Evolutionary conservation across 2,888 invertebrate species (phyloP), one percentile per base, ranked within the genome.

Genomic region (Idaea dimidiata): DNA sequence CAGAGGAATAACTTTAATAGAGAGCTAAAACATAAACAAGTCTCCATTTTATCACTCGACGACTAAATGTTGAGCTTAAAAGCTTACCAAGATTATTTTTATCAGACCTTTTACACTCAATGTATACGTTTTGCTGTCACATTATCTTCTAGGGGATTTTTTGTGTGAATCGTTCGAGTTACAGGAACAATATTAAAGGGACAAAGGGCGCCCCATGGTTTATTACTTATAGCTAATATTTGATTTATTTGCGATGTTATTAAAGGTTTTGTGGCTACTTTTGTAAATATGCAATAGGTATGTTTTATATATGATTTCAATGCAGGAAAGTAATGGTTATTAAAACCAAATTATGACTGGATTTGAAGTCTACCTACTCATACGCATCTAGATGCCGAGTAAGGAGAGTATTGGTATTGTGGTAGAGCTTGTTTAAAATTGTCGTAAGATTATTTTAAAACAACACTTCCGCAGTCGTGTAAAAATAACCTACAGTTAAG

Each of bases 181-280:
- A 75, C 69, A 71, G 75, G 73, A 75, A 72, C 74, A 72, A 74
- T 73, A 72, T 71, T 71, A 71, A 70, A 67, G 75, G 76, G 77
- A 81, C 77, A 78, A 75, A 79, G 68, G 68, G 72, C 73, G 72
- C 72, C 73, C 76, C 76, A 73, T 77, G 75, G 76, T 81, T 80
- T 81, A 84, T 82, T 81, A 43, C 43, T 43, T 43, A 80, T 75
- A 77, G 76, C 79, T 81, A 83, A 83, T 83, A 81, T 84, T 83
- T 84, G 85, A 85, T 85, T 84, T 84, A 84, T 83, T 76, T 77
- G 73, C 74, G 71, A 72, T 77, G 78, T 80, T 81, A 80, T 81
- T 80, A 77, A 76, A 73, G 70, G 73, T 10, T 43, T 43, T 43
- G 43, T 43, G 43, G 43, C 43, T 10, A 43, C 43, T 43, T 43